These are phyloP conservation scores for Centropus bengalensis DNA, from an alignment of 2,113 vertebrate species.

Conservation along the genomic window DNA sequence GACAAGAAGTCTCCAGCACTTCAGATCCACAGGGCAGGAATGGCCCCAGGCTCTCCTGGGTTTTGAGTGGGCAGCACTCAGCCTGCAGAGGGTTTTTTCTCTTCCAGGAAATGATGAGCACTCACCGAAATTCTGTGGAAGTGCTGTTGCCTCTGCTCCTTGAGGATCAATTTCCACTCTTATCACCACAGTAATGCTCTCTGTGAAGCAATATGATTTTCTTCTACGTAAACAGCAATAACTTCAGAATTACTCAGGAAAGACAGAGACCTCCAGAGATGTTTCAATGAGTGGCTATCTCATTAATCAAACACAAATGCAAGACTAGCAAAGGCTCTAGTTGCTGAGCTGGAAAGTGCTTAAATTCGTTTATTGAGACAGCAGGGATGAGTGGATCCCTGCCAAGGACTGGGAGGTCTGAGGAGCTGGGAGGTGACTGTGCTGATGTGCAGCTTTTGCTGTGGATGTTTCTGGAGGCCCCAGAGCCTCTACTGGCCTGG, in stretches of 20 bases:
- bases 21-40: rapidly evolving
- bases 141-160: not conserved
- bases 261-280: slow-evolving; percentile 63
- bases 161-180: not conserved
- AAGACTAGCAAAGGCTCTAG: slow-evolving; percentile 37
- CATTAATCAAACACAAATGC: slow-evolving; percentile 62
- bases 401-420: not conserved
- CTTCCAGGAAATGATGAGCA: not conserved
- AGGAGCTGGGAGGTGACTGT: not conserved
- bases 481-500: not conserved
- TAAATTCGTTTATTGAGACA: slow-evolving; percentile 22
- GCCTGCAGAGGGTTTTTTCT: not conserved
- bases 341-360: slow-evolving; percentile 59
- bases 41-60: rapidly evolving
- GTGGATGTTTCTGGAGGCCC: rapidly evolving
- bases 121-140: not conserved
- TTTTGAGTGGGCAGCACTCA: not conserved
- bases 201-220: not conserved
- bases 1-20: not conserved
- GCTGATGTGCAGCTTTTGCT: not conserved
- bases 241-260: slow-evolving; percentile 47
- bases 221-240: slow-evolving; percentile 30
- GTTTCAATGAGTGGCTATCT: slow-evolving; percentile 51
- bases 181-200: not conserved
- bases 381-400: not conserved